Evolutionary conservation across 1,140 invertebrate species (phyloP).

Genomic region (Paraescarpia echinospica): DNA sequence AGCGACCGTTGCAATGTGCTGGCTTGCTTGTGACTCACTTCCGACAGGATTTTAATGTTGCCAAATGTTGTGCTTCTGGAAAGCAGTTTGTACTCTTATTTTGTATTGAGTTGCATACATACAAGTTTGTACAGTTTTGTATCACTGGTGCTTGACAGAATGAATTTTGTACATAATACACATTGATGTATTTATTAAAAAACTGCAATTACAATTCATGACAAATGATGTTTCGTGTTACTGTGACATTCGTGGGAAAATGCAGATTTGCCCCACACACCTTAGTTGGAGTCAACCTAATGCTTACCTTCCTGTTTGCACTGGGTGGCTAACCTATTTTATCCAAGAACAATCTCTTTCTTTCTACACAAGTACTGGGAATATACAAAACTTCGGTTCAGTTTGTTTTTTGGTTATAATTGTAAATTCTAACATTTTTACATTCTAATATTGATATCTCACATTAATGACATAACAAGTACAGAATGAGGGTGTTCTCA

Average conservation of each 20-base stretch:
- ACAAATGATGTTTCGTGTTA: background rate
- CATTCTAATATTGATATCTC: background rate
- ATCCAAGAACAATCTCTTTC: background rate
- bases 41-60: background rate
- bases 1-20: background rate
- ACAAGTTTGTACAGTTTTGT: background rate
- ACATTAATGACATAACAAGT: background rate
- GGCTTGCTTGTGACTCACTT: background rate
- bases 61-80: background rate
- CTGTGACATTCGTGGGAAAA: background rate
- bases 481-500: background rate
- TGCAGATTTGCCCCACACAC: background rate
- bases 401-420: no score
- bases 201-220: background rate
- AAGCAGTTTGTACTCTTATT: background rate
- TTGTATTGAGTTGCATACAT: background rate
- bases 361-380: background rate
- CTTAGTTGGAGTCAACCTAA: background rate
- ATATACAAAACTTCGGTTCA: no score
- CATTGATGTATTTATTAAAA: background rate
- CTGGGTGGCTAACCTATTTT: background rate
- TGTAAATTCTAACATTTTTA: background rate
- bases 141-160: background rate
- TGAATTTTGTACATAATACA: conserved; percentile 2
- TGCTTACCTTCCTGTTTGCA: background rate